Percentiles rank a stretch among this genome's conserved stretches.
These are phyloP conservation scores for Hydractinia symbiolongicarpus DNA, from an alignment of 30 jellyfish, hydroid and myxozoan species.

Conservation along the genomic window DNA sequence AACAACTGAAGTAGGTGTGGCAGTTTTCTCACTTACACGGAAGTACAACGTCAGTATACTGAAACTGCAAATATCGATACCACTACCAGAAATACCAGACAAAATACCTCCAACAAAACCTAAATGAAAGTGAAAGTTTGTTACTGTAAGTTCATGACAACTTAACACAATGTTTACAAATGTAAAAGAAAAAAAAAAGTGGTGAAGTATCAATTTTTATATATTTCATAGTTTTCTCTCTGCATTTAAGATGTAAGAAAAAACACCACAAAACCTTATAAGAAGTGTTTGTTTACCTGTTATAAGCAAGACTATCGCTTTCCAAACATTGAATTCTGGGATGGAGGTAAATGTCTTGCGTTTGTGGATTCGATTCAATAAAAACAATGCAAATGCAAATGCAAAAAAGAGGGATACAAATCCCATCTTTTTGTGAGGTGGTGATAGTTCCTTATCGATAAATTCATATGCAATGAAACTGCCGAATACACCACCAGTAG, in stretches of 20 bases:
- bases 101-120: slow-evolving; percentile 14
- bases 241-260: too few species aligned
- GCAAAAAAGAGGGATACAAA: background rate
- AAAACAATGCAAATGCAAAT: background rate
- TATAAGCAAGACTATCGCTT: background rate
- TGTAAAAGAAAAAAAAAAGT: too few species aligned
- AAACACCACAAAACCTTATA: too few species aligned
- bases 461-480: background rate
- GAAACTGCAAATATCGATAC: slow-evolving; percentile 23
- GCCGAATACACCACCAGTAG: background rate
- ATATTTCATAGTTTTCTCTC: too few species aligned
- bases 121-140: too few species aligned
- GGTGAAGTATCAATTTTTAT: too few species aligned
- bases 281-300: background rate
- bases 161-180: too few species aligned
- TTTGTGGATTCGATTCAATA: background rate
- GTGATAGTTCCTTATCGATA: background rate
- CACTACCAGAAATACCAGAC: slow-evolving; percentile 18
- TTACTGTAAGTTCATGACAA: too few species aligned
- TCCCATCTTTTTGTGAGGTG: background rate
- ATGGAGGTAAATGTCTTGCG: background rate
- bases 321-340: background rate
- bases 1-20: slow-evolving; percentile 24
- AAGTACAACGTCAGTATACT: slow-evolving; percentile 20
- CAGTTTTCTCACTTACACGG: slow-evolving; percentile 23